Evolutionary conservation across 2,113 vertebrate species (phyloP).

Genomic region (Mastomys natalensis): DNA sequence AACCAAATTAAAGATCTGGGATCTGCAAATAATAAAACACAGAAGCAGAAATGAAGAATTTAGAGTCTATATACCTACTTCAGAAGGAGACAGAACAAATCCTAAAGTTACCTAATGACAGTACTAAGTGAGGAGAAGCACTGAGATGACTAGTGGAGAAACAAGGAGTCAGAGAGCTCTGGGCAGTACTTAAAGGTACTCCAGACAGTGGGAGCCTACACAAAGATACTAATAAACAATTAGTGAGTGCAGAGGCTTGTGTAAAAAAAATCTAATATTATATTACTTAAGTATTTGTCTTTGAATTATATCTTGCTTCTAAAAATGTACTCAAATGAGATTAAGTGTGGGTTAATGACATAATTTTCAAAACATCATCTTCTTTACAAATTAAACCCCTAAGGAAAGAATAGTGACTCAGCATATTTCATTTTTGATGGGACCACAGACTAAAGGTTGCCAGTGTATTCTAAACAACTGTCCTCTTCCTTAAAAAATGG

Average conservation of each 20-base stretch:
- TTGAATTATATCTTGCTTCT: neutral
- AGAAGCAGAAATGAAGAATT: slow-evolving; percentile 6
- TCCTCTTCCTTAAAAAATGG: neutral
- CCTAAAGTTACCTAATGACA: neutral
- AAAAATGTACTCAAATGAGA: neutral
- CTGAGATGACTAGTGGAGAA: neutral
- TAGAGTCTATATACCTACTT: neutral
- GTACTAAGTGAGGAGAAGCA: neutral
- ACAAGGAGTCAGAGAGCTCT: neutral
- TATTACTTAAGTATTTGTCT: neutral
- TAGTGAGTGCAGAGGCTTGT: neutral
- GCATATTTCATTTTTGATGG: neutral
- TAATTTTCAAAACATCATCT: neutral
- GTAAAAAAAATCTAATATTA: neutral
- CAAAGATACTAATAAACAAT: neutral
- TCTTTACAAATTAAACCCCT: slow-evolving; percentile 33
- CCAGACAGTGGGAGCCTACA: neutral
- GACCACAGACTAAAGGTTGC: neutral
- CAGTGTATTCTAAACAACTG: neutral
- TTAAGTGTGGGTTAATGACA: slow-evolving; percentile 10
- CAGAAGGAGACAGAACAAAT: neutral
- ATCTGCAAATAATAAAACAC: neutral
- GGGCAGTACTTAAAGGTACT: neutral
- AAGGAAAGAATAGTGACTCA: neutral
- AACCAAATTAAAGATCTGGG: neutral